phyloP scores from a whole-genome alignment of 2,113 vertebrate genomes.

The Anoura caudifer region DNA sequence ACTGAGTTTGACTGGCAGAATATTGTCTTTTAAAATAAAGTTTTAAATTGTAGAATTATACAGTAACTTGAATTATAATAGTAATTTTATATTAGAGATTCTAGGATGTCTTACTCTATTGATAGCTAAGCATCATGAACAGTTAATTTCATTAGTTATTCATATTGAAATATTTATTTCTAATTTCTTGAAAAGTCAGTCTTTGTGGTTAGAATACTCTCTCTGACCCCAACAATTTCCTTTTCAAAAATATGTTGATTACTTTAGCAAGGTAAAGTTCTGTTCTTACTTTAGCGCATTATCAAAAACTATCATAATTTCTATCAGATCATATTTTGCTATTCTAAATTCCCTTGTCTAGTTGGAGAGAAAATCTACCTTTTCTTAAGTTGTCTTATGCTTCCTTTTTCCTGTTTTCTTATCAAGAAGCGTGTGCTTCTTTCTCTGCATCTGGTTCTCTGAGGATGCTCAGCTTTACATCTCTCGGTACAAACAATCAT shows the following conservation, averaged over 20 bases:
- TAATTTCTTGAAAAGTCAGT: background rate
- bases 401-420: background rate
- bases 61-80: background rate
- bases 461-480: background rate
- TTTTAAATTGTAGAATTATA: background rate
- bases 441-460: background rate
- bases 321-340: too few species aligned
- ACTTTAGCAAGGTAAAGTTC: background rate
- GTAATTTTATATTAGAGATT: background rate
- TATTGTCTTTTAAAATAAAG: background rate
- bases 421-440: slow-evolving; percentile 2
- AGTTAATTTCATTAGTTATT: background rate
- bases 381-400: background rate
- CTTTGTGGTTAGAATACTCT: background rate
- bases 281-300: background rate
- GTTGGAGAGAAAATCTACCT: background rate
- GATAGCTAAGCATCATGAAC: background rate
- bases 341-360: background rate
- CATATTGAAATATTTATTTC: background rate
- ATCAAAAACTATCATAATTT: background rate
- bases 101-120: background rate
- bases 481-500: background rate
- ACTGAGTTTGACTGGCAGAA: background rate
- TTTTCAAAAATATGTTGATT: background rate
- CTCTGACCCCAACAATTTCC: rapidly evolving